Evolutionary conservation across 2,113 vertebrate genomes (phyloP).

Genomic region (Polypterus bichir): DNA sequence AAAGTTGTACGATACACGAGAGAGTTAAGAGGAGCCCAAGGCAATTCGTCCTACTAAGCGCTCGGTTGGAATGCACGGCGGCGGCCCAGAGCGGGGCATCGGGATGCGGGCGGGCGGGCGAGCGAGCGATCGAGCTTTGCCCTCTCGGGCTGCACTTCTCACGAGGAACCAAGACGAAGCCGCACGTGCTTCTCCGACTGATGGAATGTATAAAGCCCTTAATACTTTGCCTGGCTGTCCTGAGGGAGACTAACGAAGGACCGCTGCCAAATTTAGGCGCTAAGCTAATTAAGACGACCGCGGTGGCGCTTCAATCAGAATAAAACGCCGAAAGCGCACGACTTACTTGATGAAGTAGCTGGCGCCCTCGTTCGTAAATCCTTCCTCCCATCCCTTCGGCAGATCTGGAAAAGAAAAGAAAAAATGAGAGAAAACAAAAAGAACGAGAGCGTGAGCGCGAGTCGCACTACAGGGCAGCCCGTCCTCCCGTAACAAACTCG

Average conservation of each 20-base stretch:
- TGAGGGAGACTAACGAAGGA: too few relatives aligned
- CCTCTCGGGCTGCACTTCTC: neutral
- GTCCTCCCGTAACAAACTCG: neutral
- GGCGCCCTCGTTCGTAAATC: conserved; percentile 89
- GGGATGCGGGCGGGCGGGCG: too few relatives aligned
- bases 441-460: neutral
- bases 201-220: too few relatives aligned
- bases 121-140: too few relatives aligned
- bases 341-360: conserved; percentile 98
- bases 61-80: too few relatives aligned
- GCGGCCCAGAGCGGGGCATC: too few relatives aligned
- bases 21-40: too few relatives aligned
- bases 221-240: too few relatives aligned
- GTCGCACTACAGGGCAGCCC: conserved; percentile 4
- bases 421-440: conserved; percentile 1
- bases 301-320: neutral
- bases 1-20: too few relatives aligned
- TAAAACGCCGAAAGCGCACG: neutral
- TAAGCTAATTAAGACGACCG: too few relatives aligned
- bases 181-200: neutral
- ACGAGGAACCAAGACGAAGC: neutral
- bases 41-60: too few relatives aligned
- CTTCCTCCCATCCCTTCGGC: conserved; percentile 92
- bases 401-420: conserved; percentile 52
- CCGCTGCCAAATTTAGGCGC: too few relatives aligned